Evolutionary conservation across 2,797 vertebrate species (phyloP), one percentile per base, ranked within the genome.

Genomic region (Enteromius radiatus): DNA sequence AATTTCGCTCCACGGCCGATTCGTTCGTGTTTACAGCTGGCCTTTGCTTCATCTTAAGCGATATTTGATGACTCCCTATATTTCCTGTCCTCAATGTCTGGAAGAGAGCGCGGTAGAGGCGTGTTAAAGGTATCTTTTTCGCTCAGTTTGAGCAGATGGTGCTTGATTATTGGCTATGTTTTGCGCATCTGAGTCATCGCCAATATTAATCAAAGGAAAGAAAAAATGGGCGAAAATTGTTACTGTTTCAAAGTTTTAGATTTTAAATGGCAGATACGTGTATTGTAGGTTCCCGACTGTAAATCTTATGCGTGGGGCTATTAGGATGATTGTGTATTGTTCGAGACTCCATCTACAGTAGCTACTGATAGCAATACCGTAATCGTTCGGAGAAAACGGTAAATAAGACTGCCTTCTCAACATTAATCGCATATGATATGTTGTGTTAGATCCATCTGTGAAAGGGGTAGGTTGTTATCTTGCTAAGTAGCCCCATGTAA

Each of bases 151-250:
- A 75, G 65, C 54, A 83, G 83, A 83, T 73, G 75, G 81, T 78
- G 73, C 67, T 80, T 85, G 65, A 74, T 81, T 77, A 81, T 84
- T 83, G 86, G 81, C 41, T 85, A 78, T 83, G 83, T 71, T 85
- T 70, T 87, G 78, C 76, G 81, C 81, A 87, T 86, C 76, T 84
- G 86, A 87, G 83, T 86, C 85, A 87, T 81, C 78, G 79, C 64
- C 78, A 67, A 80, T 65, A 52, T 65, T 73, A 74, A 81, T 69
- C 56, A 47, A 81, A 79, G 76, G 65, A 64, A 59, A 84, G 5
- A 9, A 7, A 19, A 38, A 63, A 38, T 26, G 21, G 7, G 26
- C 2, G 21, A 12, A 15, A 9, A 5, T 14, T 41, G 17, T 43
- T 43, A 10, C 14, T 23, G n/a, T 54, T 38, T 74, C 19, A 28